Base-by-base conservation (phyloP, 2,888 invertebrate species). In the Andrena minutula region DNA sequence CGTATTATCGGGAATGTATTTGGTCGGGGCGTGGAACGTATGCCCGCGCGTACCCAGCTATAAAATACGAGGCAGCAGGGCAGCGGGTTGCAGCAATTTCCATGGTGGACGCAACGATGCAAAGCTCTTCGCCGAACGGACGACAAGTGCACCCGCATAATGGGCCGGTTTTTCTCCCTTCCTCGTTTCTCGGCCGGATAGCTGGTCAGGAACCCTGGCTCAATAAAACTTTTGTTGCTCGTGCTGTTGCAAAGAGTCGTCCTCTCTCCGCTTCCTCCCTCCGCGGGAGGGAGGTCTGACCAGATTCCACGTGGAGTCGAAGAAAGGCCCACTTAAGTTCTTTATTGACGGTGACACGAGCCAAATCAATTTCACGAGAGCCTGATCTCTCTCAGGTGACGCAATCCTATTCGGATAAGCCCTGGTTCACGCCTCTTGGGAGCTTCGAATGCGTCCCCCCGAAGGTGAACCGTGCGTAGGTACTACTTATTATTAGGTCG, bases 111-210 rank as follows among this genome's bases (percentile, higher is more conserved):
- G 74, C 71, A 75, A 64, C 68, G 83, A 90, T 90, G 88, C 90
- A 89, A 88, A 88, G 88, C 82, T 84, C 69, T 88, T 86, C 83
- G 86, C 75, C 83, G 86, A 88, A 86, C 73, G 82, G 70, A 87
- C 87, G 89, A 89, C 88, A 89, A 89, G 89, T 89, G 89, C 89
- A 82, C 85, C 77, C 86, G 83, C 86, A 80, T 87, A 89, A 86
- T 88, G 85, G 84, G 78, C 84, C 83, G 83, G 80, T 77, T 84
- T 78, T 82, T 79, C 72, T 79, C 66, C 63, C 69, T 73, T 83
- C 79, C 63, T 78, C 73, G 58, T 82, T 78, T 82, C 81, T 69
- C 51, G 12, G 23, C 32, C 74, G 83, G 66, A 53, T 69, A 77
- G 74, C 81, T 81, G 80, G 84, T 71, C 84, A 78, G 83, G 66